Evolutionary conservation across 2,113 vertebrate species (phyloP).

Genomic region (Puntigrus tetrazona): DNA sequence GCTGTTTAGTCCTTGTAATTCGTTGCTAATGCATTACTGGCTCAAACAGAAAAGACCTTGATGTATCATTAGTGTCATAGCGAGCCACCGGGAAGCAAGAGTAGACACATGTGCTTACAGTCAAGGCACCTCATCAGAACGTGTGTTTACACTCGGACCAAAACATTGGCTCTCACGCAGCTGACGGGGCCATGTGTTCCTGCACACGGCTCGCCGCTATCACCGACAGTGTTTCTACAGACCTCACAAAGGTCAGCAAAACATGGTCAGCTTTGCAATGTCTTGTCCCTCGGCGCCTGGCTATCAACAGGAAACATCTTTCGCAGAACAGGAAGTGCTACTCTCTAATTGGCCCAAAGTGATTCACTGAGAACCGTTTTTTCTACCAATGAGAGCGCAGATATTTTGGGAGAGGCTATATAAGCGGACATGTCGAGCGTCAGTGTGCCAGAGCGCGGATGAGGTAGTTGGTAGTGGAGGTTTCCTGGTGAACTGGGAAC

Average conservation of each 20-base stretch:
- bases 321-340: slow-evolving; percentile 83
- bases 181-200: slow-evolving; percentile 44
- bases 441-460: slow-evolving; percentile 17
- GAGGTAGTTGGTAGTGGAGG: slow-evolving; percentile 1
- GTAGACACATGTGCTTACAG: slow-evolving; percentile 45
- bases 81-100: not conserved
- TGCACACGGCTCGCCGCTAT: slow-evolving; percentile 54
- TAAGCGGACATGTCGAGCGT: slow-evolving; percentile 65
- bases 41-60: slow-evolving; percentile 11
- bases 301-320: slow-evolving; percentile 97
- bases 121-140: slow-evolving; percentile 43
- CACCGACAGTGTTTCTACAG: slow-evolving; percentile 68
- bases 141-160: slow-evolving; percentile 68
- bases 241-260: slow-evolving; percentile 74
- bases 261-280: slow-evolving; percentile 64
- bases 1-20: slow-evolving; percentile 25
- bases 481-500: slow-evolving; percentile 13
- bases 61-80: slow-evolving; percentile 22
- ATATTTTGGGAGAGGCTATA: slow-evolving; percentile 92
- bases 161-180: slow-evolving; percentile 63
- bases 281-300: slow-evolving; percentile 59
- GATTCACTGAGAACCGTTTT: slow-evolving; percentile 73
- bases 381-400: slow-evolving; percentile 76
- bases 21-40: slow-evolving; percentile 33
- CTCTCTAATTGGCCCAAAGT: slow-evolving; percentile 76